Percentiles rank a stretch among this genome's conserved stretches.
Evolutionary conservation across 2,113 vertebrate species (phyloP).

Genomic region (Ellobius talpinus): DNA sequence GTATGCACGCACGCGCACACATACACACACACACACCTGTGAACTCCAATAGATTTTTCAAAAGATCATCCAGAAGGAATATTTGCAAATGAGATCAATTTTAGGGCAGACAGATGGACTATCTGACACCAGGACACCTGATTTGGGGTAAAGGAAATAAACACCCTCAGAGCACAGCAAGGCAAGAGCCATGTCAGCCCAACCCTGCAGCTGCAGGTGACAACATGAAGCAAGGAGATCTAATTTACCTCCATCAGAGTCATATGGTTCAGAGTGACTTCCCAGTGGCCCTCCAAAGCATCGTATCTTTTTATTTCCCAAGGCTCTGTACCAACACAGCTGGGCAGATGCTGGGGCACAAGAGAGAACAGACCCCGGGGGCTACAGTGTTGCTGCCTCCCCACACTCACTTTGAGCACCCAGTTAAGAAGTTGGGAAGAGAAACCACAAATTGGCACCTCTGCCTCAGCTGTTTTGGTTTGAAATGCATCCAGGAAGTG

Average conservation of each 20-base stretch:
- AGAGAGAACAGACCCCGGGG: fast-evolving
- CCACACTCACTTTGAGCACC: neutral
- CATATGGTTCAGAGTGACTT: neutral
- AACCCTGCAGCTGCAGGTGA: neutral
- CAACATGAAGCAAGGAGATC: fast-evolving
- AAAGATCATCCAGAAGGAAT: neutral
- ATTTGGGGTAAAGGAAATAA: neutral
- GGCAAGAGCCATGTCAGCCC: neutral
- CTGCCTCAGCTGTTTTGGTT: conserved; percentile 74
- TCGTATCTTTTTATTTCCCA: neutral
- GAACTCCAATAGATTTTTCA: neutral
- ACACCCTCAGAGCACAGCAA: neutral
- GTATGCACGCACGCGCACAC: neutral
- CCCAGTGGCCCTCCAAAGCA: neutral
- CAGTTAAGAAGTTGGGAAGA: neutral
- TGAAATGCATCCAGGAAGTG: conserved; percentile 82
- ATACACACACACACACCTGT: neutral
- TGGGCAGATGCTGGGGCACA: neutral
- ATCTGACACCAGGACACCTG: neutral
- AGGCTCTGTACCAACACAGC: neutral
- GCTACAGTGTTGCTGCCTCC: neutral
- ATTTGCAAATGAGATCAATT: neutral
- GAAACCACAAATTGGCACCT: conserved; percentile 61
- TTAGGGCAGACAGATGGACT: neutral
- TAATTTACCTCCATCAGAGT: neutral